Evolutionary conservation across 1,140 invertebrate species (phyloP).

Genomic region (Drosophila mojavensis): DNA sequence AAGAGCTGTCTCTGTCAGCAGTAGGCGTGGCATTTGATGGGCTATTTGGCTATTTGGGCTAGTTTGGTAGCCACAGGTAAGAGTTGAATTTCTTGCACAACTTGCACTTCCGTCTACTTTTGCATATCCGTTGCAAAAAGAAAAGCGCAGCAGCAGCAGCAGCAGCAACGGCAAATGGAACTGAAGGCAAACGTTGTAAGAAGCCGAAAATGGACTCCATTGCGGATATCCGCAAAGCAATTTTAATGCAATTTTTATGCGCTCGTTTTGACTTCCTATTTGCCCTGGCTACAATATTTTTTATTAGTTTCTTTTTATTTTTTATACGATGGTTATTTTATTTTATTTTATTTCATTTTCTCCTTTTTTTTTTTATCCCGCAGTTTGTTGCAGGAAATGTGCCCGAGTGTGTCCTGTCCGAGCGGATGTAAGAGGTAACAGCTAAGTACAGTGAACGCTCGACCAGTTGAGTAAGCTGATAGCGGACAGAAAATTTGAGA

Average conservation of each 20-base stretch:
- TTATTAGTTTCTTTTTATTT: slow-evolving; percentile 23
- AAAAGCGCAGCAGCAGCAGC: neutral
- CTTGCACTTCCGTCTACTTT: slow-evolving; percentile 77
- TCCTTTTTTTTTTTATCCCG: slow-evolving; percentile 47
- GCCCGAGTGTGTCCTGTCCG: slow-evolving; percentile 31
- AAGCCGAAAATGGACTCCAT: slow-evolving; percentile 51
- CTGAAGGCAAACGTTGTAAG: neutral
- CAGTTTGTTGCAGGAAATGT: slow-evolving; percentile 38
- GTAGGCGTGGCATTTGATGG: slow-evolving; percentile 7
- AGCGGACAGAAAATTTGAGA: neutral
- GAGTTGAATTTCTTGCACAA: slow-evolving; percentile 63
- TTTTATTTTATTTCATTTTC: neutral
- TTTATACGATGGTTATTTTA: neutral
- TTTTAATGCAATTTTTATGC: slow-evolving; percentile 82
- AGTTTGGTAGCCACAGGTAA: slow-evolving; percentile 21
- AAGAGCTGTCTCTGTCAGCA: neutral
- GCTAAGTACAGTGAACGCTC: neutral
- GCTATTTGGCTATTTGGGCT: no score
- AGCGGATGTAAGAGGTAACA: slow-evolving; percentile 25
- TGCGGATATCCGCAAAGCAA: slow-evolving; percentile 74
- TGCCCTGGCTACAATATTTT: slow-evolving; percentile 21
- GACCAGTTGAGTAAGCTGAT: neutral
- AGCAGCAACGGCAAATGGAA: neutral
- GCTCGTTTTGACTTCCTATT: slow-evolving; percentile 72
- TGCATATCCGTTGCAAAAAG: slow-evolving; percentile 62